Evolutionary conservation across 2,797 vertebrate genomes (phyloP).

Genomic region (Tachyglossus aculeatus): DNA sequence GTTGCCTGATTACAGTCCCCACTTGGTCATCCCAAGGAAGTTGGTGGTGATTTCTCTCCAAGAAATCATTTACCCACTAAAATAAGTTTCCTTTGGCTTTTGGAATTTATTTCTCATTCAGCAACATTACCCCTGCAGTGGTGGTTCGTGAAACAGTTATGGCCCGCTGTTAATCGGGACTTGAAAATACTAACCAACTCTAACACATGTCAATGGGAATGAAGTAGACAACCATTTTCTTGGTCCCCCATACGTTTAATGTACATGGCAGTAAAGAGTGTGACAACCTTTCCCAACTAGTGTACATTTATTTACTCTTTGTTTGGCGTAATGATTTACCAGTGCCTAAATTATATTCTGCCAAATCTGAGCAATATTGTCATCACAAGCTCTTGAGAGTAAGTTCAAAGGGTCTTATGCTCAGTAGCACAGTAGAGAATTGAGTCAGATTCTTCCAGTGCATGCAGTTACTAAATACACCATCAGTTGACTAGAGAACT

Average conservation of each 20-base stretch:
- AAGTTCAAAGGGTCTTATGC: background rate
- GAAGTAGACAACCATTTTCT: background rate
- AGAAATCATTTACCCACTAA: background rate
- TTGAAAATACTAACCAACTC: background rate
- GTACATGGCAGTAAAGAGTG: background rate
- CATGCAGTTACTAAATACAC: too few species aligned
- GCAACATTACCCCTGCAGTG: background rate
- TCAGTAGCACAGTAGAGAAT: background rate
- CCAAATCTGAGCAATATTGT: background rate
- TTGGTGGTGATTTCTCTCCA: too few species aligned
- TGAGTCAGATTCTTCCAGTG: too few species aligned
- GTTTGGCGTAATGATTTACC: background rate
- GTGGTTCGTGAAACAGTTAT: background rate
- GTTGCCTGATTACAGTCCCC: too few species aligned
- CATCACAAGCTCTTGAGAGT: background rate
- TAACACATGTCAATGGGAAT: background rate
- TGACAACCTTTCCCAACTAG: background rate
- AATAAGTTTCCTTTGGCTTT: background rate
- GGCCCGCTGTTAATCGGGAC: background rate
- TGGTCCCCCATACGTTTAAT: background rate
- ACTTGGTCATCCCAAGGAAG: background rate
- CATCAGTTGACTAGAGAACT: too few species aligned
- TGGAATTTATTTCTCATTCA: background rate
- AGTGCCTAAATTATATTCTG: background rate
- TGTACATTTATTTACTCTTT: conserved; percentile 7